Evolutionary conservation across 2,888 invertebrate species (phyloP).

Genomic region (Parascotia fuliginaria): DNA sequence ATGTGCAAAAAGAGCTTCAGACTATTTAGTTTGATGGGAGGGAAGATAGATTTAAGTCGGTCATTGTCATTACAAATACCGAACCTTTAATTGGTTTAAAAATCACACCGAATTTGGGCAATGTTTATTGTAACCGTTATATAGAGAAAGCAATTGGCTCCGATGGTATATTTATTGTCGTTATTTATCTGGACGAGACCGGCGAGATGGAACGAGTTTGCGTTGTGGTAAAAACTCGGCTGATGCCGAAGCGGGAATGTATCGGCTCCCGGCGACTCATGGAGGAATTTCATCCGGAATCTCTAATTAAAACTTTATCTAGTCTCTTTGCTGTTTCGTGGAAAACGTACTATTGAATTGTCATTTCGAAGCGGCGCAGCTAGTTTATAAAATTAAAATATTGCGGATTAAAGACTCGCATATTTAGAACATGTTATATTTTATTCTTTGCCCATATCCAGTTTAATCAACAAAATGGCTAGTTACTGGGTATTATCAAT

Average conservation of each 20-base stretch:
- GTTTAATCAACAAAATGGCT: slow-evolving; percentile 32
- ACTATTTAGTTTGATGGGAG: slow-evolving; percentile 19
- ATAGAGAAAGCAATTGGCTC: slow-evolving; percentile 64
- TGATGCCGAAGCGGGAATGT: slow-evolving; percentile 78
- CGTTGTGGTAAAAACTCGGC: slow-evolving; percentile 73
- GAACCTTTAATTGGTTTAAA: slow-evolving; percentile 46
- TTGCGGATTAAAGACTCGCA: slow-evolving; percentile 27
- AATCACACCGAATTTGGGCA: slow-evolving; percentile 36
- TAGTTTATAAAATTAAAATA: slow-evolving; percentile 36
- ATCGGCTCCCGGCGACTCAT: slow-evolving; percentile 69
- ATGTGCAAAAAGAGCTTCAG: slow-evolving; percentile 21
- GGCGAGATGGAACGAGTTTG: slow-evolving; percentile 71
- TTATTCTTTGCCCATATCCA: slow-evolving; percentile 32
- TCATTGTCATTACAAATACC: slow-evolving; percentile 32
- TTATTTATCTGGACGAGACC: slow-evolving; percentile 65
- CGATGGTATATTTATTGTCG: slow-evolving; percentile 70
- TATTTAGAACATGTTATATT: slow-evolving; percentile 25
- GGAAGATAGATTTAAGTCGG: slow-evolving; percentile 26
- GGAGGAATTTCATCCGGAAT: slow-evolving; percentile 81
- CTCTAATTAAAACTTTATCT: slow-evolving; percentile 85
- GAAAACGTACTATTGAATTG: slow-evolving; percentile 44
- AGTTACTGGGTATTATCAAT: slow-evolving; percentile 38
- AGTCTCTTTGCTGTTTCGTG: slow-evolving; percentile 56
- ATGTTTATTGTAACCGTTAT: slow-evolving; percentile 48
- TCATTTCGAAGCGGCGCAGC: slow-evolving; percentile 20